Evolutionary conservation across 64 coral and sea anemone species (phyloP), one percentile per base, ranked within the genome.

Genomic region (Stichodactyla mertensii): DNA sequence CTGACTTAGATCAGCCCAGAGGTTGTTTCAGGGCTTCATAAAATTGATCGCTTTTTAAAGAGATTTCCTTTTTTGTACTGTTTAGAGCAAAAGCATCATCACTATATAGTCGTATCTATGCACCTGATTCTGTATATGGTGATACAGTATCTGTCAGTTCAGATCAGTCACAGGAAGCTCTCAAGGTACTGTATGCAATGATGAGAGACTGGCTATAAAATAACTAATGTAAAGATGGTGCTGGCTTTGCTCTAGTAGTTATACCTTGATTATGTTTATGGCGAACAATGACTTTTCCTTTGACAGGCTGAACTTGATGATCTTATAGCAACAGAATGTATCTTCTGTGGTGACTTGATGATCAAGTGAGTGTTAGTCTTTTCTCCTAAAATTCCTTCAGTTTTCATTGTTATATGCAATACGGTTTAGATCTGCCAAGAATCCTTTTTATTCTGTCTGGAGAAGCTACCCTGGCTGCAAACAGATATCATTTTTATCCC

Each of bases 311-410:
- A 98, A 60, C 86, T 92, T 16, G 95, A 94, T 92, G 95, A 98
- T 52, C 87, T 98, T 24, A 66, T 98, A 57, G 95, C 92, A 61
- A 92, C 87, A 28, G 95, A 98, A 86, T 98, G 95, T 54, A 82
- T 94, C 54, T 91, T 88, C 27, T 98, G 95, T 83, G 95, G 95
- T 4, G 95, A 98, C 64, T 51, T 98, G 55, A 98, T 98, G 95
- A 98, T 98, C 19, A 89, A 80, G 91, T 93, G 82, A 88, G 55
- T 27, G 23, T 10, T 74, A 7, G 19, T 4, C 69, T 31, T 26
- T 31, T 2, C 64, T 61, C 59, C 13, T 61, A 19, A 15, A 13
- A 61, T 61, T 15, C 59, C 5, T 61, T 61, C 13, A 2, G 4
- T 61, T 61, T 15, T 61, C 13, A 15, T 61, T 64, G 36, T 36